Base-by-base conservation (phyloP, 2,888 invertebrate genomes). In the Cactoblastis cactorum region DNA sequence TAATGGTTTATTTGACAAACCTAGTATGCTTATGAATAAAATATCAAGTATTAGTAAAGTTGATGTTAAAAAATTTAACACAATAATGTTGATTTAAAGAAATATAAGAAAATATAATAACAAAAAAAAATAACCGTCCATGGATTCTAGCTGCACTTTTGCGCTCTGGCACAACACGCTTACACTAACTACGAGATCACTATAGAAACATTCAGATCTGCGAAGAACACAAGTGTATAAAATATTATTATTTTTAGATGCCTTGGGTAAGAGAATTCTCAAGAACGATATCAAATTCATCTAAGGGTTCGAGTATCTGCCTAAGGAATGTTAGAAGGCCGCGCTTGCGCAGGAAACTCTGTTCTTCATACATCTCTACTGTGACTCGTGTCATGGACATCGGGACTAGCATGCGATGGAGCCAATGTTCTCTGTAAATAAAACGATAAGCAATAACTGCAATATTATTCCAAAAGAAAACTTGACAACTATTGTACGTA, bases 321-420 rank as follows among this genome's bases (percentile, higher is more conserved):
- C 95, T 92, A 53, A 98, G 92, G 87, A 97, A 97, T 61, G 95
- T 96, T 54, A 96, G 92, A 34, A 98, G 91, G 50, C 94, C 94
- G 49, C 95, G 92, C 70, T 96, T 96, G 51, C 98, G 93, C 54
- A 99, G 90, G 81, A 99, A 99, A 49, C 98, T 98, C 65, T 95
- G 94, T 73, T 98, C 98, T 74, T 98, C 98, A 74, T 97, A 99
- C 97, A 99, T 96, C 74, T 97, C 97, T 5, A 91, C 80, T 0
- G 98, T 97, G 3, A 97, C 95, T 56, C 97, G 95, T 14, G 97
- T 95, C 68, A 94, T 91, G 1, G 98, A 95, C 93, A 99, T 95
- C 45, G 97, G 95, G n/a, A 94, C 93, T 50, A 99, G 88, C 93
- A 98, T 96, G 51, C 96, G 93, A 74, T 98, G 96, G 49, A 99